Base-by-base conservation (phyloP, 64 coral and sea anemone species). In the Anthopleura sola region DNA sequence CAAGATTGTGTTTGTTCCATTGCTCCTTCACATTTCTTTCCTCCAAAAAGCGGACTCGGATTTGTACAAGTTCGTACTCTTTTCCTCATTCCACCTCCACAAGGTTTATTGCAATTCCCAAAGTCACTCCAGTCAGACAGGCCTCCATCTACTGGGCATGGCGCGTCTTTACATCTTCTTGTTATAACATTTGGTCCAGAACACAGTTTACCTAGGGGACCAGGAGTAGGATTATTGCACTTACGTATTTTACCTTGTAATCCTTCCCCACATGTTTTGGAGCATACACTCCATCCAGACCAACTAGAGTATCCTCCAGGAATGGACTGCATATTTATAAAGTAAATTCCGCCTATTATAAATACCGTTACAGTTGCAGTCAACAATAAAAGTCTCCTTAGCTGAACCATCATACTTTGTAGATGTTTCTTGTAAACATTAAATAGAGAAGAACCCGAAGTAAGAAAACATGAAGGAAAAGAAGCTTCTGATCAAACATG, bases 21-120 rank as follows among this genome's bases (percentile, higher is more conserved):
- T 1, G 23, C 0, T 21, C 87, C 94, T 15, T 36, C 55, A 39
- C 94, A 96, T 55, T 26, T 29, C 54, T 92, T 90, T 8, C 94
- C 94, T 9, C 47, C 90, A 26, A 83, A 82, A 48, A 85, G 84
- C 18, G 94, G 94, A 9, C 57, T 15, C 9, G 94, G 94, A 48
- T 96, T 96, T 5, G 94, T 86, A 49, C 94, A 96, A 18, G 87
- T 79, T 16, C 94, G 47, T 12, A 39, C 60, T 81, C 90, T 75
- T 83, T 92, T 96, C 28, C 83, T 68, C 0, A 89, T 49, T 18
- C 94, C 94, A 16, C 91, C 87, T 6, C 90, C 90, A 48, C 94
- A 96, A 3, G 87, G 48, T 60, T 86, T 90, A 34, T 62, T 90
- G 26, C 94, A 96, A 3, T 75, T 79, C 12, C 87, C 86, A 46